Evolutionary conservation across 2,888 invertebrate species (phyloP), one percentile per base, ranked within the genome.

Genomic region (Phrixothrix hirtus): DNA sequence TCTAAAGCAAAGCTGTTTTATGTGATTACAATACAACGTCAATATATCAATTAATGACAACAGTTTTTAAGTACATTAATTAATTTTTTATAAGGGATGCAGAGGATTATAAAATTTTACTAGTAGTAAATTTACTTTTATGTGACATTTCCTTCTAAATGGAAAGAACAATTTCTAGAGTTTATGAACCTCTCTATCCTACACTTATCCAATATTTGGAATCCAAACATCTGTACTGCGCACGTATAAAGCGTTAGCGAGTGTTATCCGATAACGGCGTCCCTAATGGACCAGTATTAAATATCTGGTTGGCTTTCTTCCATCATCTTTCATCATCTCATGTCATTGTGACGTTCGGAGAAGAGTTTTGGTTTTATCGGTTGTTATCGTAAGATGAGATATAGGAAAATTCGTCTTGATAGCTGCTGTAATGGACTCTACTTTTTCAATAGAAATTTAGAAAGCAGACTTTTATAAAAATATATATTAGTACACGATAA

Each of bases 251-350:
- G 53, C 52, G 48, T 48, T 53, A 52, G 53, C 35, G 57, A 49
- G 49, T 49, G 48, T 53, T 53, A 53, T 49, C 49, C 60, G 64
- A 64, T 64, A 64, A 64, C 59, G 51, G 52, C 55, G 59, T 35
- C 63, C 63, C 69, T 72, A 72, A 72, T 72, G 72, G 71, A 72
- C 68, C 67, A 65, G 68, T 72, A 72, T 72, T 71, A 70, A 69
- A 70, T 72, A 69, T 70, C 71, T 64, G 63, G 67, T 66, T 65
- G 52, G 52, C 51, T 53, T 66, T 67, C 64, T 64, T 62, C 68
- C 68, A 70, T 70, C 70, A 71, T 71, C 70, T 69, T 70, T 71
- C 70, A 71, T 71, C 70, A 70, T 71, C 68, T 67, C 67, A 61
- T 66, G 67, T 67, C 65, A 64, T 61, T 55, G 63, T 69, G 69